Evolutionary conservation across 2,113 vertebrate species (phyloP), one percentile per base, ranked within the genome.

Genomic region (Pimephales promelas): DNA sequence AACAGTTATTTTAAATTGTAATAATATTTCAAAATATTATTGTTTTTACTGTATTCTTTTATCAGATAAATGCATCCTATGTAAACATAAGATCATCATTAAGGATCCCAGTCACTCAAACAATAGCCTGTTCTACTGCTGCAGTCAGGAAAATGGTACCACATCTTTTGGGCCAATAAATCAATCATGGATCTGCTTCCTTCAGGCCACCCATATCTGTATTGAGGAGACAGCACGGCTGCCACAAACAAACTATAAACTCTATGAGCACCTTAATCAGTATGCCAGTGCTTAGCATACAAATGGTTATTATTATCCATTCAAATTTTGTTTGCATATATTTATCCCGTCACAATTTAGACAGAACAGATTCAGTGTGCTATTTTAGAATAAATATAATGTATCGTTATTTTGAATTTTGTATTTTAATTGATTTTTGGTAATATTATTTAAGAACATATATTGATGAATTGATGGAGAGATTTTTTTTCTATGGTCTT

Each of bases 191-290:
- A 36, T 28, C 18, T 36, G 20, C 1, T 56, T n/a, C 20, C 73
- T 54, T 22, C 26, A 75, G 16, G 72, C 47, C 72, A 54, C 47
- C 47, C 47, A 22, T 26, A 75, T 75, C 26, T 54, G 49, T 73
- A 73, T 28, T 26, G 70, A 47, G 43, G 43, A 76, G 26, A 31
- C 26, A 9, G 7, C 71, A 49, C 31, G 47, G 47, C 40, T 10
- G 72, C 47, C 24, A 54, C 26, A 20, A 26, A 52, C 13, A 31
- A 74, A 74, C 24, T 3, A 31, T 3, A 56, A 40, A 45, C 68
- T 11, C 68, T 6, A 40, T 71, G 22, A 22, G 40, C 20, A 71
- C 10, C 64, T 36, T 73, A 28, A 57, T 36, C 18, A 13, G 5
- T 57, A 10, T 57, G 31, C 31, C 16, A 66, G 9, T 16, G 20